Conservation (phyloP, 2,113 vertebrate species). For the Cromileptes altivelis region DNA sequence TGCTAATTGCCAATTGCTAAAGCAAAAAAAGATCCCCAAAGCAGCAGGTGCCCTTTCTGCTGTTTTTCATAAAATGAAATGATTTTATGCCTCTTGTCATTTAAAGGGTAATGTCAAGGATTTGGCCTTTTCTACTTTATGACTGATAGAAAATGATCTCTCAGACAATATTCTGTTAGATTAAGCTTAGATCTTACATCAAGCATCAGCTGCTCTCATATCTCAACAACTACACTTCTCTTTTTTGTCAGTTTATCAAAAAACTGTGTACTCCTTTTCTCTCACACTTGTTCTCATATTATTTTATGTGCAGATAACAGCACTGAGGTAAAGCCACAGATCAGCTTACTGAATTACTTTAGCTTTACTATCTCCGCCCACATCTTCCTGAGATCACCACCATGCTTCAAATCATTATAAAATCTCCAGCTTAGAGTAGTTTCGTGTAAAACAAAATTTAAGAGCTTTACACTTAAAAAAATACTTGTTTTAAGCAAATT, state of each 20-base stretch:
- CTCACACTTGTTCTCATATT: not conserved
- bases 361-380: too few species aligned
- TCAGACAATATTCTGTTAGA: not conserved
- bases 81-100: constrained; percentile 1
- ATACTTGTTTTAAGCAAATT: too few species aligned
- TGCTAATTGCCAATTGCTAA: too few species aligned
- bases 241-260: too few species aligned
- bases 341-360: too few species aligned
- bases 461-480: too few species aligned
- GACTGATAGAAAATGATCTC: not conserved
- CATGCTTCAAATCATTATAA: too few species aligned
- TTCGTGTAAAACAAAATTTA: too few species aligned
- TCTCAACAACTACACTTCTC: not conserved
- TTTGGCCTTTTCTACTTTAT: constrained; percentile 5
- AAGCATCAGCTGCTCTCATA: not conserved
- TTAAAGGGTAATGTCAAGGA: constrained; percentile 27
- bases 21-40: too few species aligned
- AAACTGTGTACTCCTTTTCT: not conserved
- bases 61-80: not conserved
- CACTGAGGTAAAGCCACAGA: not conserved
- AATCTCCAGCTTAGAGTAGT: too few species aligned
- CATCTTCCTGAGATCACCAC: too few species aligned
- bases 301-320: not conserved
- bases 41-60: constrained; percentile 13
- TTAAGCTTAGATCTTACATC: not conserved